phyloP scores from a whole-genome alignment of 1,140 invertebrate species.

The Monochamus saltuarius region DNA sequence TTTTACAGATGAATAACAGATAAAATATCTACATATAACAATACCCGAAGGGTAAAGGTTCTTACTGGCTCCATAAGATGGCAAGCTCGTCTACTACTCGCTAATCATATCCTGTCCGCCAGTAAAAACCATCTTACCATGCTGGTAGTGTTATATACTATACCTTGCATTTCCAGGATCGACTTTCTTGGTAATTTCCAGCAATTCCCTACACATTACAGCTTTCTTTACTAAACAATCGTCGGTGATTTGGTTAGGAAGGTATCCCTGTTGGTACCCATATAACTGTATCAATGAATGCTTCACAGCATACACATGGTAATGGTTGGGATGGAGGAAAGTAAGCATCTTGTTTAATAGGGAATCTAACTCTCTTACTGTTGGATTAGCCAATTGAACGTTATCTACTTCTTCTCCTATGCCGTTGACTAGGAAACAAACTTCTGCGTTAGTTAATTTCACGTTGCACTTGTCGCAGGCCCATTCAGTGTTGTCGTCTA shows the following conservation, averaged over 20 bases:
- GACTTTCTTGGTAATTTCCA: constrained; percentile 62
- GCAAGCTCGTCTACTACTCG: too few relatives aligned
- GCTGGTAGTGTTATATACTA: neutral
- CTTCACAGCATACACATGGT: constrained; percentile 74
- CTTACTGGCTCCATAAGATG: too few relatives aligned
- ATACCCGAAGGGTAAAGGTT: too few relatives aligned
- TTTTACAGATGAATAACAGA: too few relatives aligned
- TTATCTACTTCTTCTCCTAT: constrained; percentile 75
- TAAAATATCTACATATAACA: too few relatives aligned
- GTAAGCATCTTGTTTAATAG: constrained; percentile 63
- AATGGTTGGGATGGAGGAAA: constrained; percentile 78
- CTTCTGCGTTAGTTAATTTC: constrained; percentile 56
- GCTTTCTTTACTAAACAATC: constrained; percentile 64
- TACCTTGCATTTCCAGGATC: constrained; percentile 66
- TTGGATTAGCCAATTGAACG: constrained; percentile 60
- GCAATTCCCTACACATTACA: constrained; percentile 67
- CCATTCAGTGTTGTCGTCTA: constrained; percentile 72
- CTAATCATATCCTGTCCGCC: too few relatives aligned
- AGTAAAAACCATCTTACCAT: too few relatives aligned
- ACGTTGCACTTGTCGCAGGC: constrained; percentile 69
- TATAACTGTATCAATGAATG: constrained; percentile 79
- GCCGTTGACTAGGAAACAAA: constrained; percentile 63
- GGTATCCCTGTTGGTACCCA: constrained; percentile 61
- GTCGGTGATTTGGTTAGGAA: constrained; percentile 55
- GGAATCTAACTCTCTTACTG: constrained; percentile 61